Evolutionary conservation across 1,140 invertebrate genomes (phyloP), one percentile per base, ranked within the genome.

Genomic region (Drosophila kanapiae): DNA sequence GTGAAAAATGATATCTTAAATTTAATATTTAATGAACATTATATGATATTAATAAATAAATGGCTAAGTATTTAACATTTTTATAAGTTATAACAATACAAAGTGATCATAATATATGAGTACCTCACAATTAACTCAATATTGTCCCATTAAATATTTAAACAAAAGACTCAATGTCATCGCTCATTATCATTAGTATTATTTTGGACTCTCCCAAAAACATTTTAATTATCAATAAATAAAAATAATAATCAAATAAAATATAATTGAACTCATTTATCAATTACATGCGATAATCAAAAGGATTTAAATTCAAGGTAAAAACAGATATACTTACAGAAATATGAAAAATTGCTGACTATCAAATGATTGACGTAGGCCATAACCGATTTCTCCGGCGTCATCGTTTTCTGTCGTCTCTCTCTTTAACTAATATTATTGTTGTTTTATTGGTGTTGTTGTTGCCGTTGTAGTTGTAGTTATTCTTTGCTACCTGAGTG

Each of bases 281-380:
- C 23, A 8, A n/a, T 27, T 16, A 40, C 4, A 23, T 16, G 27
- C 14, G 1, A 14, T 47, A 18, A 9, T 7, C 4, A 14, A 18
- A 1, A 3, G 2, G 9, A 23, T 61, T 9, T 7, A 1, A 54
- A 31, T 23, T 35, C 18, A 18, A 11, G 9, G 27, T 31, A 4
- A n/a, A n/a, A 68, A 38, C 16, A 40, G 7, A 54, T 6, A 64
- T 90, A 92, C 91, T 92, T 87, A 92, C 91, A 87, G 65, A 92
- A 92, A 81, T 92, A 92, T 91, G 91, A 90, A 82, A 92, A 91
- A 71, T 92, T 92, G 82, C 91, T 92, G 84, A 92, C 82, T 63
- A 92, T 91, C 54, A 92, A 83, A 59, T 92, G 91, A 87, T 92
- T 92, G 58, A 91, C 61, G 72, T 92, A 92, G 58, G 91, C 91